Evolutionary conservation across 2,888 invertebrate species (phyloP), one percentile per base, ranked within the genome.

Genomic region (Amiota minor): DNA sequence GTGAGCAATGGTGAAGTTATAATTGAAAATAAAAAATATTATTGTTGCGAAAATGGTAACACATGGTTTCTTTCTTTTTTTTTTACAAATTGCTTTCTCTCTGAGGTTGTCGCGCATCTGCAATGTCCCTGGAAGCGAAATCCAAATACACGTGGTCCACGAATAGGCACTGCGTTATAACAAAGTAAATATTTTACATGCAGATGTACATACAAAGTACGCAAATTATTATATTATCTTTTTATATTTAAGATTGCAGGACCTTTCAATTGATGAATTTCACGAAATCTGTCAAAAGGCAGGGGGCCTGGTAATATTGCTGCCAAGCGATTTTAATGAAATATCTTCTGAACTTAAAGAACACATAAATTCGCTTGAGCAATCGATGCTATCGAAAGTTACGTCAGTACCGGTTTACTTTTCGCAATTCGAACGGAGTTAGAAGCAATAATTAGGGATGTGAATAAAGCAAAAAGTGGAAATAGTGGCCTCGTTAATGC

Each of bases 351-450:
- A 95, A 76, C 92, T 95, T 59, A 94, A 92, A 89, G 93, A 95
- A 94, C 94, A 94, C 85, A 92, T 96, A 73, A 91, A 93, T 88
- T 90, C 93, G 14, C 89, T 98, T 70, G 98, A 98, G 89, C 93
- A 94, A 90, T 93, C 94, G 3, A 94, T 97, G 92, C 90, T 95
- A 79, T 92, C 93, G 49, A 94, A 96, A 80, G 95, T 97, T 84
- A 92, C 94, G 12, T 91, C 92, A 35, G 94, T 97, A 72, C 98
- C 98, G 0, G 95, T 98, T 2, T 98, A 97, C 90, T 97, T 98
- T 85, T 92, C 95, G 0, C 91, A 91, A 46, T 96, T 95, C 92
- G 93, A 94, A 91, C 92, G 0, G 93, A 95, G 73, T 91, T 97
- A 50, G 92, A 94, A 75, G 92, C 92, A 53, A 95, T 98, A 73